Evolutionary conservation across 2,888 invertebrate genomes (phyloP).

Genomic region (Thecocarcelia acutangulata): DNA sequence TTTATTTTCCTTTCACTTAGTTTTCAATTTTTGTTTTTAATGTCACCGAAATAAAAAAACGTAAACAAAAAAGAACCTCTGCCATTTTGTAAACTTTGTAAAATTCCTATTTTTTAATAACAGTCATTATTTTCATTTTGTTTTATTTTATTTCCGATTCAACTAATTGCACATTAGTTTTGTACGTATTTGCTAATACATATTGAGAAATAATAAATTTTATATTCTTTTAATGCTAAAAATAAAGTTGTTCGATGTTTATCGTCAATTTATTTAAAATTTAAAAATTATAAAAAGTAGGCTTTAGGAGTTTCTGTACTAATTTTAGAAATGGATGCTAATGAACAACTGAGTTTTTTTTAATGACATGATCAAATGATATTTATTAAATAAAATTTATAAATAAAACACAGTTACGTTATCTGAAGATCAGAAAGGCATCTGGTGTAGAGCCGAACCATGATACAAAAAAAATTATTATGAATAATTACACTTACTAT

Average conservation of each 20-base stretch:
- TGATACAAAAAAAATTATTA: too few relatives aligned
- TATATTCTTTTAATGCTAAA: conserved; percentile 17
- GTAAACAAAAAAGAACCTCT: conserved; percentile 73
- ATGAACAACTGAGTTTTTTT: conserved; percentile 27
- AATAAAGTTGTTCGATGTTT: conserved; percentile 12
- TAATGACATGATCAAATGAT: neutral
- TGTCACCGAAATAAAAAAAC: conserved; percentile 2
- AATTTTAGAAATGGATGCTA: conserved; percentile 54
- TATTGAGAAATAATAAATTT: conserved; percentile 29
- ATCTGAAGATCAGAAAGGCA: too few relatives aligned
- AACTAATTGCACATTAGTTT: conserved; percentile 60
- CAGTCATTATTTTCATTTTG: conserved; percentile 29
- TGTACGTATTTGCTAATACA: conserved; percentile 53
- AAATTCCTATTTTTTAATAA: conserved; percentile 29
- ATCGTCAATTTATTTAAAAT: conserved; percentile 16
- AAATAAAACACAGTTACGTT: too few relatives aligned
- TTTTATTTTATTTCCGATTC: conserved; percentile 14
- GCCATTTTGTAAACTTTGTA: conserved; percentile 68
- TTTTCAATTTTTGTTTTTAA: conserved; percentile 51
- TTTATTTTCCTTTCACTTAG: conserved; percentile 39
- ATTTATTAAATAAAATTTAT: too few relatives aligned
- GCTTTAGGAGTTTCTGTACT: neutral
- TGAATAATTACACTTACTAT: too few relatives aligned
- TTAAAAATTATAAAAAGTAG: conserved; percentile 9
- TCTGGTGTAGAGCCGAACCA: too few relatives aligned